Base-by-base conservation (phyloP, 2,797 vertebrate species). In the Tragelaphus oryx region DNA sequence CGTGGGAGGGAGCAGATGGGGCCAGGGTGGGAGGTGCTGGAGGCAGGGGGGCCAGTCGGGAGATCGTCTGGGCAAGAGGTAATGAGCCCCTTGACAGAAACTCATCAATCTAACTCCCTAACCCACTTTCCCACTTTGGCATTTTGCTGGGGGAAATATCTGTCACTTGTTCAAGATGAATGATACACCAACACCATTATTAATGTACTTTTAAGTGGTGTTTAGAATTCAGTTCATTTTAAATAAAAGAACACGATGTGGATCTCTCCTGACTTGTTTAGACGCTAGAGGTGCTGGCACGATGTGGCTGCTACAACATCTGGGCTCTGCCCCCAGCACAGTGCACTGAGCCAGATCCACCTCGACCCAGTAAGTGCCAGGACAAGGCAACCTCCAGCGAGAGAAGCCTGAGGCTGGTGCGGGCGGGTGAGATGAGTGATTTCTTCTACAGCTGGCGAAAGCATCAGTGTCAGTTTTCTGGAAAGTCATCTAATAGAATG, bases 131-230 rank as follows among this genome's bases (percentile, higher is more conserved):
- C 89, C 90, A 81, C 44, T 33, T 55, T 28, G 8, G 91, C 90
- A 30, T 88, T 95, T 95, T 87, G 96, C 86, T 78, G 95, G 92
- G 87, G 96, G 89, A 96, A 97, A 93, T 93, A 91, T 62, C 96
- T 79, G 87, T 94, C 96, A 95, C 95, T 94, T 89, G 84, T 75
- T 55, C 22, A 26, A 95, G 89, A 97, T 92, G 97, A 94, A 95
- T 91, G 60, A 65, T 59, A 60, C 57, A 81, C 65, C 95, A 89
- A 74, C 83, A 85, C 83, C 76, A 57, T 96, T 95, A 97, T 96
- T 97, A 97, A 97, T 96, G 97, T 87, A 75, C 59, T 93, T 95
- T 95, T 97, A 97, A 97, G 97, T 96, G 96, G 80, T 96, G 71
- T 96, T 97, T 96, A 96, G 96, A 96, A 97, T 91, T 94, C 81